Evolutionary conservation across 2,888 invertebrate genomes (phyloP).

Genomic region (Latrodectus elegans): DNA sequence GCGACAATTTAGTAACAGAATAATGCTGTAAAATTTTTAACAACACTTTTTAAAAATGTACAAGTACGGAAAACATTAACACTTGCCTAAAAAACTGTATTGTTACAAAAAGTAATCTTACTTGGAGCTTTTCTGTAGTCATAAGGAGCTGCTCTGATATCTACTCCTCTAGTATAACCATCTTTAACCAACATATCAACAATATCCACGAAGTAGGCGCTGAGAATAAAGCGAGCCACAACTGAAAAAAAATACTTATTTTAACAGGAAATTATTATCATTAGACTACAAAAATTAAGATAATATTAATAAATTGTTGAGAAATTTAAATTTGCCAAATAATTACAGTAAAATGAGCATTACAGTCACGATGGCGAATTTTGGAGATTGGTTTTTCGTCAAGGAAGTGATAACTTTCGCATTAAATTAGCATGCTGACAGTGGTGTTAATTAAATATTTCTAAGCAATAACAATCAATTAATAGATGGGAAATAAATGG

Average conservation of each 20-base stretch:
- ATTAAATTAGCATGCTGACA: too few species aligned
- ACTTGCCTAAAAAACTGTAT: not conserved
- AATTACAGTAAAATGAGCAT: too few species aligned
- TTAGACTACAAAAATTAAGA: not conserved
- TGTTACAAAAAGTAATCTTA: slow-evolving; percentile 75
- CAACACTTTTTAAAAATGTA: too few species aligned
- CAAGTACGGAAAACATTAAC: not conserved
- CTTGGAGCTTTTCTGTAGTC: slow-evolving; percentile 97
- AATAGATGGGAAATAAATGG: too few species aligned
- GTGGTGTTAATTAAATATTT: too few species aligned
- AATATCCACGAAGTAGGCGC: slow-evolving; percentile 91
- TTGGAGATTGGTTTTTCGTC: too few species aligned
- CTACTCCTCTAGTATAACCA: slow-evolving; percentile 86
- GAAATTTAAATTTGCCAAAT: not conserved
- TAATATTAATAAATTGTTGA: not conserved
- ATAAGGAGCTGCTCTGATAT: slow-evolving; percentile 95
- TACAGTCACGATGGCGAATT: too few species aligned
- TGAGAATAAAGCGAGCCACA: slow-evolving; percentile 77
- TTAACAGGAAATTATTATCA: not conserved
- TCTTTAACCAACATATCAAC: slow-evolving; percentile 84
- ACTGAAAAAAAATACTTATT: not conserved
- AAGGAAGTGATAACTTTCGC: too few species aligned
- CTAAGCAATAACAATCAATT: too few species aligned
- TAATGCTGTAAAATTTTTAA: too few species aligned
- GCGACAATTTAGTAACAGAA: too few species aligned